Evolutionary conservation across 1,140 invertebrate genomes (phyloP).

Genomic region (Sweltsa coloradensis): DNA sequence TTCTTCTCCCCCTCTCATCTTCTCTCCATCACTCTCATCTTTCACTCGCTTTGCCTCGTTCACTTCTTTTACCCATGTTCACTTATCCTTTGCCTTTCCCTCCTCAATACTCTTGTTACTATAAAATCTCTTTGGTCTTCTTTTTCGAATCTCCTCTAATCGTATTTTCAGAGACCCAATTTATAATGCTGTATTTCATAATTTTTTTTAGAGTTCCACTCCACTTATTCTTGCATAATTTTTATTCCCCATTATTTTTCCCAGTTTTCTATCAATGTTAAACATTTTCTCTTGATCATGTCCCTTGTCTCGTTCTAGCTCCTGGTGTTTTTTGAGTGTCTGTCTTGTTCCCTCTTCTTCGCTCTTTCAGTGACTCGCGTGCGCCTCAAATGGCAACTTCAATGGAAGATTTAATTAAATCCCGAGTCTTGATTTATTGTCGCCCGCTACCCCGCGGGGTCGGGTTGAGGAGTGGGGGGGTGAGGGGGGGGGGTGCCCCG

Average conservation of each 20-base stretch:
- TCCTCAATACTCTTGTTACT: neutral
- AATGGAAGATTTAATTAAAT: conserved; percentile 20
- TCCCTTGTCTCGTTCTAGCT: neutral
- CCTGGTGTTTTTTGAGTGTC: neutral
- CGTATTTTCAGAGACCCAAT: neutral
- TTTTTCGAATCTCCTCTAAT: neutral
- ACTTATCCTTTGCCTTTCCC: neutral
- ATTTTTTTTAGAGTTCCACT: neutral
- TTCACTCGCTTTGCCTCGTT: no score
- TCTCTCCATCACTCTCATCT: conserved; percentile 1
- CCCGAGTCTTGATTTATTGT: conserved; percentile 17
- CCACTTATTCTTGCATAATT: neutral
- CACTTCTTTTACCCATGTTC: neutral
- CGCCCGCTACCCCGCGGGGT: neutral
- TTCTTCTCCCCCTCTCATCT: neutral
- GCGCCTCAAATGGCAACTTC: conserved; percentile 18
- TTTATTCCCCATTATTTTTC: no score
- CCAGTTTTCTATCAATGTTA: no score
- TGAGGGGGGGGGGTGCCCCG: neutral
- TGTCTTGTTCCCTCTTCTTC: neutral
- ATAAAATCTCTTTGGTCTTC: neutral
- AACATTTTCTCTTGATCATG: neutral
- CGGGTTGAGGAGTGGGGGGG: neutral
- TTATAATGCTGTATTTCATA: neutral
- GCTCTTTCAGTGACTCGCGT: neutral